Base-by-base conservation (phyloP, 2,113 vertebrate genomes). In the Caranx melampygus region DNA sequence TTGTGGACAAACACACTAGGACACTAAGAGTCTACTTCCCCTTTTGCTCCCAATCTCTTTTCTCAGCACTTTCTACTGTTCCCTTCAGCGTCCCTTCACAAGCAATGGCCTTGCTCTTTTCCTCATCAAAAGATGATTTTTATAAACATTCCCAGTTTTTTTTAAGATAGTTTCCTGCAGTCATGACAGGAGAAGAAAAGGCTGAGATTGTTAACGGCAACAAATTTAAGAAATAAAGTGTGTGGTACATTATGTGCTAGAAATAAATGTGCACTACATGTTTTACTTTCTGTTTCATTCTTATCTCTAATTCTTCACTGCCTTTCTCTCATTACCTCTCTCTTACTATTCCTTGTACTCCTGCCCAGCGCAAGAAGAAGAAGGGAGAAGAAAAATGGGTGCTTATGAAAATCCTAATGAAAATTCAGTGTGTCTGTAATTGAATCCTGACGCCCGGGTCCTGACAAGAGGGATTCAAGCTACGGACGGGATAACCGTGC, bases 361-460 rank as follows among this genome's bases (percentile, higher is more conserved):
- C 47, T 11, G 60, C 52, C 21, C 16, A n/a, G 34, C 33, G 59
- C 49, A 5, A 6, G 20, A 51, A 45, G 21, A 67, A 44, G 52
- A 72, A 75, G n/a, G 14, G 18, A 55, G 44, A 66, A 78, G 87
- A 79, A 79, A 83, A 87, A 86, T 26, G 35, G 82, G 52, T 21
- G 34, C 62, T 74, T 66, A 63, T 79, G 72, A 86, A 87, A 65
- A 83, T 64, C 74, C 68, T 89, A 79, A 91, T 88, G 75, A 78
- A 88, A 90, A 82, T 63, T 57, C 59, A 54, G 51, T 33, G 49
- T 18, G 67, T 77, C 76, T 87, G 80, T 91, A 91, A 91, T 88
- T 89, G 76, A 92, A 89, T 77, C 82, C 51, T 75, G 72, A 65
- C n/a, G 12, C 83, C 64, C 4, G 66, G 72, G 72, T 58, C 51